Base-by-base conservation (phyloP, 53 echinoderm and acorn worm genomes). In the Antedon mediterranea region DNA sequence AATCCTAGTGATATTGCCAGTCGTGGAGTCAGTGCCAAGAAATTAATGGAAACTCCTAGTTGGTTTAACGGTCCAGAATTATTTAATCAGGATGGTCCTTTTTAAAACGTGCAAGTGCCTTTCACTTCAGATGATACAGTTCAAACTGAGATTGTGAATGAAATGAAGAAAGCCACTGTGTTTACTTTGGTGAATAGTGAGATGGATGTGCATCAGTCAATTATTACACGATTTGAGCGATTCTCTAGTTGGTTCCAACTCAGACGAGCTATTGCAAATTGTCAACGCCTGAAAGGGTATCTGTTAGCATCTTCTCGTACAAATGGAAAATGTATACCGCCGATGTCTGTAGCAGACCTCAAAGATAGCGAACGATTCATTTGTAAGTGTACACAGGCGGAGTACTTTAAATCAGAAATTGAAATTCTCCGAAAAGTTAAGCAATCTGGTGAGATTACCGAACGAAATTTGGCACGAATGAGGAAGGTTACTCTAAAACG, bases 1-100 rank as follows among this genome's bases (percentile, higher is more conserved):
- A 87, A 87, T 43, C 87, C 87, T 28, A 76, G 75, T 71, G 83
- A 87, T 30, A 0, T 72, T 31, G 80, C 80, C 28, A 75, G 80
- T 3, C 29, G 85, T 75, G 85, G 80, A 7, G 5, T 34, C 15
- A 73, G 0, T 34, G 83, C 71, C 3, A 73, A 70, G 7, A 30
- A 32, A n/a, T 31, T 79, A 72, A 72, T 31, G 31, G 20, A 15
- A 26, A 11, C 11, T 2, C 23, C 57, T 18, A 79, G 43, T 31
- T 84, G 84, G 84, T 73, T 43, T 30, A n/a, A 34, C 37, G 83
- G 83, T 37, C 83, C 83, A 0, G 26, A 70, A 20, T 78, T 83
- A 72, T 29, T 83, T 26, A 28, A 31, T 4, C 41, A 33, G 5
- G 41, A 77, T 23, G 77, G 43, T 28, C 20, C 43, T 13, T 28